Conservation (phyloP, 2,797 vertebrate species). For the Pagetopsis macropterus region DNA sequence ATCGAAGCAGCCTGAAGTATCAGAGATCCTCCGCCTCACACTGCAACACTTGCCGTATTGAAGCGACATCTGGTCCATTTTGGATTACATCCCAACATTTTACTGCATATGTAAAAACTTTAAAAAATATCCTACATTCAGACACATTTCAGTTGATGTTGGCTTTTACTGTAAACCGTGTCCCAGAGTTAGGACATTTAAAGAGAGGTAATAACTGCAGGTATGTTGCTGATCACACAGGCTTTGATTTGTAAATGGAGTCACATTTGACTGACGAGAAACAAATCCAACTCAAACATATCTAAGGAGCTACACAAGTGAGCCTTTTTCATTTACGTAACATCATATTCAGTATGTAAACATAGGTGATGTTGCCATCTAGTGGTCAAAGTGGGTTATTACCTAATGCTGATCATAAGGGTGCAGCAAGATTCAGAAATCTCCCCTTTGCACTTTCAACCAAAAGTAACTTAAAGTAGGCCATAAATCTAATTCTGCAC, state of each 20-base stretch:
- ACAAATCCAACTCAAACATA: neutral
- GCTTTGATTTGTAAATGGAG: neutral
- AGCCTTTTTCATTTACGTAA: neutral
- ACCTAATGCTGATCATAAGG: constrained; percentile 8
- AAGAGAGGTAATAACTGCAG: neutral
- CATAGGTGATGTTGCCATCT: constrained; percentile 31
- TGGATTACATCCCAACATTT: neutral
- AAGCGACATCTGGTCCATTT: neutral
- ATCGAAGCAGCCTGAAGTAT: neutral
- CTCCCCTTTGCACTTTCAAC: neutral
- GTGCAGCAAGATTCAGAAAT: neutral
- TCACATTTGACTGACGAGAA: neutral
- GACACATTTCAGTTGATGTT: neutral
- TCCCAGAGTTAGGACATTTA: neutral
- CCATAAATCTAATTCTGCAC: neutral
- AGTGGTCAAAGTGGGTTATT: constrained; percentile 38
- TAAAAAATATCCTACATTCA: neutral
- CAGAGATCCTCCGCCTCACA: constrained; percentile 1
- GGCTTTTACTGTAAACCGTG: neutral
- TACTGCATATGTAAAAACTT: neutral
- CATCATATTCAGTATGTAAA: neutral
- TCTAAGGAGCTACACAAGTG: neutral
- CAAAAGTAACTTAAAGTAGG: neutral
- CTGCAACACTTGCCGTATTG: neutral
- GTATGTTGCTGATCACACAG: neutral